These are phyloP conservation scores for Plagodis pulveraria DNA, from an alignment of 2,888 invertebrate species.

Conservation along the genomic window DNA sequence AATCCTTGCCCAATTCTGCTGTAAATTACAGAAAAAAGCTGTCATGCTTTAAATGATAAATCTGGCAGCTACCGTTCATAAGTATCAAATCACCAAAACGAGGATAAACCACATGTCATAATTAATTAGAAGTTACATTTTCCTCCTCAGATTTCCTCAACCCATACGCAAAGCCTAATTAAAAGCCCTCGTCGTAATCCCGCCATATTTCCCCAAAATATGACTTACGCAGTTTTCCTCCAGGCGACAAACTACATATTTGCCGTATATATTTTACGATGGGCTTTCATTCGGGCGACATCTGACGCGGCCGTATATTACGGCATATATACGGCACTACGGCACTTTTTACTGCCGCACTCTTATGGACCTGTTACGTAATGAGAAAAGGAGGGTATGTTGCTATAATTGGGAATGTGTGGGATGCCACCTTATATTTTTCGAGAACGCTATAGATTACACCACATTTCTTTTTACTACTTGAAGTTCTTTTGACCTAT, in stretches of 20 bases:
- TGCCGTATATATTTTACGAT: constrained; percentile 54
- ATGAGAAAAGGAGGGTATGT: constrained; percentile 39
- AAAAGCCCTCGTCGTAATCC: background rate
- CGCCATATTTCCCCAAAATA: constrained; percentile 3
- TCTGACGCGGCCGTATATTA: constrained; percentile 53
- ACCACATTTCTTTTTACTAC: background rate
- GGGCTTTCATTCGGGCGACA: constrained; percentile 48
- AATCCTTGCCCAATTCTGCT: too few relatives aligned
- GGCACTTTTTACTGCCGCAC: constrained; percentile 38
- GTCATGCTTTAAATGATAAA: too few relatives aligned
- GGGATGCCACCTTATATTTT: background rate
- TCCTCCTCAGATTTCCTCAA: too few relatives aligned
- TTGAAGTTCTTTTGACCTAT: background rate
- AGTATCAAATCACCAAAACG: too few relatives aligned
- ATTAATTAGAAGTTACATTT: too few relatives aligned
- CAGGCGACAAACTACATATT: constrained; percentile 34
- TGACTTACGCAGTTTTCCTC: constrained; percentile 28
- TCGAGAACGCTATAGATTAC: too few relatives aligned
- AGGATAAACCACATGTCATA: too few relatives aligned
- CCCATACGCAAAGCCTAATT: too few relatives aligned
- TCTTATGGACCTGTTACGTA: constrained; percentile 40
- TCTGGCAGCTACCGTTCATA: too few relatives aligned
- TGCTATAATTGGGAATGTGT: constrained; percentile 34
- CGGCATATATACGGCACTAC: constrained; percentile 38
- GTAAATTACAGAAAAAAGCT: too few relatives aligned